Evolutionary conservation across 2,113 vertebrate species (phyloP).

Genomic region (cat (Felis catus)): F.catus_Fca126_mat1.0 CM031416.1:127882501-127883000

Average conservation of each 20-base stretch:
- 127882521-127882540: not conserved
- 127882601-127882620: not conserved
- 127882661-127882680: not conserved
- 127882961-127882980: not conserved
- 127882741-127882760: not conserved
- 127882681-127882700: not conserved
- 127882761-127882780: not conserved
- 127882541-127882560: not conserved
- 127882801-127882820: not conserved
- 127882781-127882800: not conserved
- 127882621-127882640: constrained; percentile 10
- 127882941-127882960: not conserved
- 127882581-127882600: not conserved
- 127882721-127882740: not conserved
- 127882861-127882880: not conserved
- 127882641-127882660: not conserved
- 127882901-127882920: not conserved
- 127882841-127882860: not conserved
- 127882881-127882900: not conserved
- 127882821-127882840: not conserved
- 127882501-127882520: not conserved
- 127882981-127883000: not conserved
- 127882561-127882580: not conserved
- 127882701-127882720: not conserved
- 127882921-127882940: not conserved